phyloP scores from a whole-genome alignment of 2,113 vertebrate species.

The Cisticola juncidis region DNA sequence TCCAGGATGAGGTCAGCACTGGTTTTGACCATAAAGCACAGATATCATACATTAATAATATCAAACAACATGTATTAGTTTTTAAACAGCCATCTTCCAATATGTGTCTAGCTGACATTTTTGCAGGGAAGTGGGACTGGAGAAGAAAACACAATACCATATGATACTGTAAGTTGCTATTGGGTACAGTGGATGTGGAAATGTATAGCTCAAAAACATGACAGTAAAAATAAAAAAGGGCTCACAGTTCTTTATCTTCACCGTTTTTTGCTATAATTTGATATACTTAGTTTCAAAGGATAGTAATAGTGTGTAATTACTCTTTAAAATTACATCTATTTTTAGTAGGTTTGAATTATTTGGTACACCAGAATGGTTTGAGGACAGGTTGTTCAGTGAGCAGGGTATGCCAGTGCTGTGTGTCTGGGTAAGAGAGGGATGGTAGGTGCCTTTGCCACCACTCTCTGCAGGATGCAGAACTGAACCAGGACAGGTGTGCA shows the following conservation, averaged over 20 bases:
- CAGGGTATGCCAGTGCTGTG: fast-evolving
- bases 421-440: background rate
- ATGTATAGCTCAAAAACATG: background rate
- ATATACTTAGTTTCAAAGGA: background rate
- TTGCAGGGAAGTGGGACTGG: background rate
- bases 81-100: background rate
- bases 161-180: background rate
- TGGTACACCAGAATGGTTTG: background rate
- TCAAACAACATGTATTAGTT: background rate
- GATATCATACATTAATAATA: background rate
- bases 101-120: background rate
- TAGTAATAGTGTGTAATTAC: slow-evolving; percentile 9
- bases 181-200: background rate
- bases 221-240: background rate
- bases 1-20: background rate
- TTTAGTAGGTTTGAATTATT: slow-evolving; percentile 44
- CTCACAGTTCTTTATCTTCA: background rate
- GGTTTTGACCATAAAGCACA: background rate
- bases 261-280: background rate
- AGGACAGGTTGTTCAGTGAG: background rate
- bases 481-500: background rate
- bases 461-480: background rate
- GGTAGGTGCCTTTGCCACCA: background rate
- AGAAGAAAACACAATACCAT: background rate
- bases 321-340: slow-evolving; percentile 4